Base-by-base conservation (phyloP, 1,140 invertebrate genomes). In the Medauroidea extradentata region DNA sequence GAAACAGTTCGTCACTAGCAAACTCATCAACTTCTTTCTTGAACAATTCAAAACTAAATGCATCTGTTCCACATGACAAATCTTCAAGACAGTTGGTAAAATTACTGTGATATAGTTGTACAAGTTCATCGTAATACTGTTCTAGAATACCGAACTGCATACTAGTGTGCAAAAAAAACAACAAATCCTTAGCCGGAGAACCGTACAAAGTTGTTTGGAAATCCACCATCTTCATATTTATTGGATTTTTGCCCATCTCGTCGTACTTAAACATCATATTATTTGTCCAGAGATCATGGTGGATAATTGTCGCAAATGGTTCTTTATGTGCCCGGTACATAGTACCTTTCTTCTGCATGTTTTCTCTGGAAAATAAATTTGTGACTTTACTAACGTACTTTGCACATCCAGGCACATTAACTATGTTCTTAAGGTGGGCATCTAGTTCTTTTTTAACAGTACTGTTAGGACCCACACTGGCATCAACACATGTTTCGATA, bases 221-320 rank as follows among this genome's bases (percentile, higher is more conserved):
- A 43, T 59, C 57, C 7, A 59, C 16, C 27, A 59, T 44, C 34
- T 59, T 59, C 11, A 59, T 43, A 8, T 14, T 39, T n/a, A n/a
- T 24, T 25, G 41, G 57, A 9, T 1, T 25, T 23, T 19, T n/a
- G n/a, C n/a, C n/a, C n/a, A n/a, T n/a, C 9, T 0, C n/a, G n/a
- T 44, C 23, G n/a, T 16, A 59, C 14, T 16, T 23, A 29, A 59
- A 59, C 19, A 59, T 38, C 21, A 59, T 59, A 16, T 59, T 59
- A 13, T 53, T 53, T 13, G 27, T 53, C 57, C 57, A 59, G 3
- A 59, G 24, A 44, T 59, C 57, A 52, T 52, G 41, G 25, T 59
- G 57, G 9, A 52, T 23, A 18, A 52, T 19, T 16, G 57, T 52
- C 11, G 57, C 46, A 59, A 59, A 59, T 19, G 57, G 57, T 53